These are phyloP conservation scores for Scelioninae gen. 1 DNA, from an alignment of 2,888 invertebrate genomes.

Conservation along the genomic window DNA sequence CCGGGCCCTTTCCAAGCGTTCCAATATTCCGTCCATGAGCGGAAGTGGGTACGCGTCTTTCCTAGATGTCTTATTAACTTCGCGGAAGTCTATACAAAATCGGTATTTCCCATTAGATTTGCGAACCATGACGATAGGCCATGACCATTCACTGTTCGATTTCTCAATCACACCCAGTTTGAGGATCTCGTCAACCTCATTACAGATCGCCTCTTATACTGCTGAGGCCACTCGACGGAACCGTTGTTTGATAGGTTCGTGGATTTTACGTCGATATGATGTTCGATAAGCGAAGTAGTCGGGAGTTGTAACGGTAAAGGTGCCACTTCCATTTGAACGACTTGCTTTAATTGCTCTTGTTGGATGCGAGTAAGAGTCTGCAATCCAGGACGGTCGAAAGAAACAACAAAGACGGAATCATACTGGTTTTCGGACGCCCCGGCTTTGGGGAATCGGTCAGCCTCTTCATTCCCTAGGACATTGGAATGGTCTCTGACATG, in stretches of 20 bases:
- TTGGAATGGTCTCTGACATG: conserved; percentile 5
- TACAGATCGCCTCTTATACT: no score
- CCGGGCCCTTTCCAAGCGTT: conserved; percentile 48
- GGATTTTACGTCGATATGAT: conserved; percentile 4
- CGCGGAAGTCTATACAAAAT: no score
- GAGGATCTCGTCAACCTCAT: conserved; percentile 28
- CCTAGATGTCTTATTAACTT: no score
- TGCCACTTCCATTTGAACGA: background rate
- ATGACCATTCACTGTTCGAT: conserved; percentile 47
- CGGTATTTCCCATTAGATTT: no score
- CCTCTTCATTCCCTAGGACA: background rate
- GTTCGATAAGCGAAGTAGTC: conserved; percentile 3
- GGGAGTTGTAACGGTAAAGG: background rate
- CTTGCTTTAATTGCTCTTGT: background rate
- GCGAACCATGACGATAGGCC: background rate
- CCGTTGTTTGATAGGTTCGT: conserved; percentile 13
- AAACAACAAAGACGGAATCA: no score
- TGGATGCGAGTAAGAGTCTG: background rate
- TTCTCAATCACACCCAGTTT: conserved; percentile 56
- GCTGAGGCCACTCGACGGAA: conserved; percentile 23
- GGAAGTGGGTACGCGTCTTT: no score
- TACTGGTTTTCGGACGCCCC: no score
- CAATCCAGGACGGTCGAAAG: no score
- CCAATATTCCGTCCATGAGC: no score
- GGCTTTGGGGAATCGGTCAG: background rate